These are phyloP conservation scores for Petroica traversi DNA, from an alignment of 2,113 vertebrate species.

Conservation along the genomic window DNA sequence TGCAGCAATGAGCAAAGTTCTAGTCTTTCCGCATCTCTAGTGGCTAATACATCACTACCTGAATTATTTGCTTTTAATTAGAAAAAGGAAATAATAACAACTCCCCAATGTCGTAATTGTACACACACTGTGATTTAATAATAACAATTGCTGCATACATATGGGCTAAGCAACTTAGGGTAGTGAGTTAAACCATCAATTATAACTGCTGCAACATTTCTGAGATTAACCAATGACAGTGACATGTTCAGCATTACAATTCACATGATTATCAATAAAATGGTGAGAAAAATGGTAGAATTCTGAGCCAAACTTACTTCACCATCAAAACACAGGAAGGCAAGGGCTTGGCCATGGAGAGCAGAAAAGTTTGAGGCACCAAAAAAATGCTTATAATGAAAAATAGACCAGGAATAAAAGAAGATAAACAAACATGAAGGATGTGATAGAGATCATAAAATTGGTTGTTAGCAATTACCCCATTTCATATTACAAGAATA, in stretches of 20 bases:
- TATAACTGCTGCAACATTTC: neutral
- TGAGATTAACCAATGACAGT: neutral
- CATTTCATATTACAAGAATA: neutral
- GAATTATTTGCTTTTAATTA: constrained; percentile 24
- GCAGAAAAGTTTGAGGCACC: neutral
- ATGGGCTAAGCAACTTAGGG: neutral
- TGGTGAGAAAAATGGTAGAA: neutral
- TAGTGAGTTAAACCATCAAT: constrained; percentile 7
- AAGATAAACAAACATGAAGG: constrained; percentile 14
- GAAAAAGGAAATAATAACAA: constrained; percentile 1
- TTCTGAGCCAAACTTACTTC: neutral
- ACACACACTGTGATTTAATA: neutral
- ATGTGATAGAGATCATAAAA: constrained; percentile 16
- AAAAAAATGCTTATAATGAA: neutral
- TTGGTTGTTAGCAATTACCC: neutral
- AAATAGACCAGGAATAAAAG: neutral
- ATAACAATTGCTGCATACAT: neutral
- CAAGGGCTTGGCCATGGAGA: neutral
- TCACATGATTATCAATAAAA: neutral
- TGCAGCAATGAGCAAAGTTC: neutral
- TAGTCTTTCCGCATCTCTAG: neutral
- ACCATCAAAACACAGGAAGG: neutral
- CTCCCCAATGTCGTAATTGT: neutral
- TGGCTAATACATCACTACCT: neutral
- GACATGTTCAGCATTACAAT: neutral